Percentiles rank a stretch among this genome's conserved stretches.
These are phyloP conservation scores for Andinoacara biseriatus DNA, from an alignment of 2,113 vertebrate genomes.

Conservation along the genomic window DNA sequence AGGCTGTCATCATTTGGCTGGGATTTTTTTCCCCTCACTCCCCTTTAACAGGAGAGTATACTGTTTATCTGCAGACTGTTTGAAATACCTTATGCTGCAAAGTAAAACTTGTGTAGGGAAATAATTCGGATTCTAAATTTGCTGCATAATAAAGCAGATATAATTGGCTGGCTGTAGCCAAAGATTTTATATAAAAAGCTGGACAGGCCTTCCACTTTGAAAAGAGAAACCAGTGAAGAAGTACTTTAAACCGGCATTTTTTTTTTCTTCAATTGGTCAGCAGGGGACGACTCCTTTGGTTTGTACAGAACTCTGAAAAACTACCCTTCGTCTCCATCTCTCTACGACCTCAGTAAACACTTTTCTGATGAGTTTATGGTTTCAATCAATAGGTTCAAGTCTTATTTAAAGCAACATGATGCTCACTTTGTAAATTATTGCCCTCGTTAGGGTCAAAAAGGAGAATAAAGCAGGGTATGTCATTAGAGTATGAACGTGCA, in stretches of 20 bases:
- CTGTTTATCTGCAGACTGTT: not conserved
- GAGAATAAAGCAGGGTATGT: not conserved
- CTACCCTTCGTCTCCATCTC: too few relatives aligned
- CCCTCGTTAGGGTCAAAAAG: too few relatives aligned
- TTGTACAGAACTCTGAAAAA: too few relatives aligned
- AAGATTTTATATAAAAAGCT: not conserved
- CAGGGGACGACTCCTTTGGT: too few relatives aligned
- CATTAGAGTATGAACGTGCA: not conserved
- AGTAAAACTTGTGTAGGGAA: not conserved
- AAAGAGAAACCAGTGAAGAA: not conserved
- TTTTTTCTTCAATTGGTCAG: too few relatives aligned
- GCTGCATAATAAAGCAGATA: not conserved
- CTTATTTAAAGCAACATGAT: too few relatives aligned
- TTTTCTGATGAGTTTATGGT: too few relatives aligned
- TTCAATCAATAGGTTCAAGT: too few relatives aligned
- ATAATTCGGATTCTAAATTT: not conserved
- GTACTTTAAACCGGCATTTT: too few relatives aligned
- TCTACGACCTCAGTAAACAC: too few relatives aligned
- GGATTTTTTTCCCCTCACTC: not conserved
- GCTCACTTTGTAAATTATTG: too few relatives aligned
- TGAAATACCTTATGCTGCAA: not conserved
- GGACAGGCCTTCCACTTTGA: not conserved
- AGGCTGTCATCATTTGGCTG: conserved; percentile 83
- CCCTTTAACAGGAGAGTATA: not conserved
- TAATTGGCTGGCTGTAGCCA: not conserved